phyloP scores from a whole-genome alignment of 23 tunicate species.

The Halocynthia roretzi region DNA sequence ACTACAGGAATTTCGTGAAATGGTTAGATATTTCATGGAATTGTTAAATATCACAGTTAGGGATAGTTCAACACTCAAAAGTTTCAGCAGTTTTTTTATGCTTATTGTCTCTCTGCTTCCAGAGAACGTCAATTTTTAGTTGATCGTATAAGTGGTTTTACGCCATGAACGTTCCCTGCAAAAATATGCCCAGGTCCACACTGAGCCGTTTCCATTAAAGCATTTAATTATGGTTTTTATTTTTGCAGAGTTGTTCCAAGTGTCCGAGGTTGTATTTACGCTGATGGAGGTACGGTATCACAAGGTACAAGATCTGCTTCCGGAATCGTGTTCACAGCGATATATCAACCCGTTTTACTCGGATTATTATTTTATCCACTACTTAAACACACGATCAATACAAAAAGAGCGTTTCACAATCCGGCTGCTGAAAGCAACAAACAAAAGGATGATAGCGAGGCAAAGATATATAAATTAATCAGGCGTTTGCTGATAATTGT shows the following conservation, averaged over 20 bases:
- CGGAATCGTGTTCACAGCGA: conserved; percentile 24
- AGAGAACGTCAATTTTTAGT: no score
- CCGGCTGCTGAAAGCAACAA: not conserved
- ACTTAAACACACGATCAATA: conserved; percentile 15
- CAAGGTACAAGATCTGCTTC: conserved; percentile 25
- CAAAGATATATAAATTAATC: conserved; percentile 15
- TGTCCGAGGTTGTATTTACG: conserved; percentile 28
- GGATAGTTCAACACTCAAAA: no score
- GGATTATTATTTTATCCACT: conserved; percentile 27
- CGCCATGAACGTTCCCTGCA: no score
- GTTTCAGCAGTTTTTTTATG: no score
- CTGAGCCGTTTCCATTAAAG: no score
- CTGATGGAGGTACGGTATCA: conserved; percentile 31
- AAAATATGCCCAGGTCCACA: no score
- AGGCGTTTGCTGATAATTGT: conserved; percentile 18
- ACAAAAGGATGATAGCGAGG: conserved; percentile 2
- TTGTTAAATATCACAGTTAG: no score
- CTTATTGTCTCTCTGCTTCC: no score
- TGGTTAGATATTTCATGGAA: no score
- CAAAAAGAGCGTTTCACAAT: not conserved
- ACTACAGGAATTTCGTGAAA: no score
- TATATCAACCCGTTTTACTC: conserved; percentile 31
- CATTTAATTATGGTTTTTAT: not conserved
- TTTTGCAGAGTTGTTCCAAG: conserved; percentile 10
- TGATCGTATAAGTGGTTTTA: no score